Percentiles rank a stretch among this genome's conserved stretches.
phyloP scores from a whole-genome alignment of 2,797 vertebrate species.

The Chloroceryle amazona region DNA sequence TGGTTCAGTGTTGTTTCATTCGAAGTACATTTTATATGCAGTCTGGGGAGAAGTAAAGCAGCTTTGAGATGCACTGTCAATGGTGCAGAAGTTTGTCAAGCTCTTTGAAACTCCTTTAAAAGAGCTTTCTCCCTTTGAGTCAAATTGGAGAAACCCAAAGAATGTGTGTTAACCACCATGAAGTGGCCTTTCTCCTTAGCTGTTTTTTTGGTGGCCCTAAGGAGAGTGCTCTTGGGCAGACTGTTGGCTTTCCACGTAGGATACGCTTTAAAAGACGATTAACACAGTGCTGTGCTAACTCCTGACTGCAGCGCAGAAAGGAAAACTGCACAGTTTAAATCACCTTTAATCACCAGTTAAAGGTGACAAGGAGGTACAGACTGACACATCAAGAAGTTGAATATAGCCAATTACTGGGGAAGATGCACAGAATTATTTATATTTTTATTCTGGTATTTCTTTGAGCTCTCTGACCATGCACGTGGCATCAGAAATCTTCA shows the following conservation, averaged over 20 bases:
- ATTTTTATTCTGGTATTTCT: neutral
- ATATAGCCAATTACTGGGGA: neutral
- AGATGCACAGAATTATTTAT: neutral
- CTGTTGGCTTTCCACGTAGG: neutral
- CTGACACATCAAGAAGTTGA: neutral
- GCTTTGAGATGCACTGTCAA: neutral
- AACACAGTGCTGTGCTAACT: neutral
- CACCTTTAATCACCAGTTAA: too few species aligned
- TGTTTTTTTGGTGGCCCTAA: neutral
- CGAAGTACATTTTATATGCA: neutral
- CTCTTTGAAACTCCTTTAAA: neutral
- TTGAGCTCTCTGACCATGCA: neutral
- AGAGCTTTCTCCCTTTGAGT: neutral
- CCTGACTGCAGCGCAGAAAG: neutral
- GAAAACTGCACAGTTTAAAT: neutral
- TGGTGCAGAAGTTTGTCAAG: fast-evolving
- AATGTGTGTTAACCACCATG: neutral
- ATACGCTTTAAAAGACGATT: neutral
- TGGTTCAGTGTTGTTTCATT: neutral
- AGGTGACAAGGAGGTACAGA: neutral
- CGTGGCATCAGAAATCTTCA: neutral
- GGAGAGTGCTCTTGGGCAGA: neutral
- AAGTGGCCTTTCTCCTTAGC: neutral
- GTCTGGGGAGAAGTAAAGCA: neutral
- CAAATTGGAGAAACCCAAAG: neutral